Evolutionary conservation across 2,797 vertebrate species (phyloP).

Genomic region (Catamblyrhynchus diadema): DNA sequence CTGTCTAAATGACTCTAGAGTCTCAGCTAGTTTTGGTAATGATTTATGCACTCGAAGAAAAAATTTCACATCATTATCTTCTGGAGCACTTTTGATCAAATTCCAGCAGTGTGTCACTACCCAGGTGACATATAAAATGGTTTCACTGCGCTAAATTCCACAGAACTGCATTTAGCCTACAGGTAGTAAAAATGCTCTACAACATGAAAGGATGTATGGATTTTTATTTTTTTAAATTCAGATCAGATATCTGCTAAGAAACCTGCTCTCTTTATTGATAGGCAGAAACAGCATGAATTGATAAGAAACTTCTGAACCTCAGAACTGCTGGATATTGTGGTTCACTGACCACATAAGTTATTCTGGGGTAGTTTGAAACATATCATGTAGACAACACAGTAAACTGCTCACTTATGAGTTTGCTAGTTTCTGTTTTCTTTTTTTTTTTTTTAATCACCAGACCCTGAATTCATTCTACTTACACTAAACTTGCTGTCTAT

Average conservation of each 20-base stretch:
- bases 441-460: neutral
- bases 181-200: neutral
- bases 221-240: neutral
- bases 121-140: neutral
- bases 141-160: neutral
- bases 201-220: neutral
- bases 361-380: conserved; percentile 9
- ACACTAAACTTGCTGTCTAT: neutral
- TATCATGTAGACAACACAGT: neutral
- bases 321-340: neutral
- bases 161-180: neutral
- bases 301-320: neutral
- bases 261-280: neutral
- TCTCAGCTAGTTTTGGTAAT: neutral
- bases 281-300: neutral
- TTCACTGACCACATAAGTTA: conserved; percentile 12
- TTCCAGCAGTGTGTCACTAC: neutral
- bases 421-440: neutral
- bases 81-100: neutral
- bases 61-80: neutral
- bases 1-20: neutral
- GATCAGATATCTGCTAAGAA: neutral
- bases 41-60: neutral
- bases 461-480: neutral
- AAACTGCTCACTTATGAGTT: neutral